Percentiles rank a stretch among this genome's conserved stretches.
These are phyloP conservation scores for Lepidochitona cinerea DNA, from an alignment of 2,888 invertebrate species.

Conservation along the genomic window DNA sequence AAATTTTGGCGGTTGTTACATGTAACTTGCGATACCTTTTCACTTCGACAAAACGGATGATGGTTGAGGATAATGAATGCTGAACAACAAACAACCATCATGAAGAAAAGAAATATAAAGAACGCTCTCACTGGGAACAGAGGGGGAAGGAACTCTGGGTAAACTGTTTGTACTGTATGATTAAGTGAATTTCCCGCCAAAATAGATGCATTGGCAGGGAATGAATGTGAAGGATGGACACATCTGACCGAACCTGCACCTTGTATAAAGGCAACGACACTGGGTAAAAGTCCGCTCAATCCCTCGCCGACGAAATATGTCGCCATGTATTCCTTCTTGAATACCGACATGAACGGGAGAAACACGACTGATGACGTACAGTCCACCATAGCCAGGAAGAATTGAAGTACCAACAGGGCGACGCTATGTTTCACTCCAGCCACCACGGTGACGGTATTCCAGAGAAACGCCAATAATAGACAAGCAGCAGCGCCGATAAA, in stretches of 20 bases:
- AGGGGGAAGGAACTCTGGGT: constrained; percentile 72
- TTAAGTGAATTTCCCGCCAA: constrained; percentile 25
- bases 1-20: neutral
- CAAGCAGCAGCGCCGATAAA: constrained; percentile 67
- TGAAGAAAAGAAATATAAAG: constrained; percentile 77
- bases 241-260: constrained; percentile 76
- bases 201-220: constrained; percentile 10
- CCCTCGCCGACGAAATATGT: constrained; percentile 78
- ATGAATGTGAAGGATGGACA: constrained; percentile 30
- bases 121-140: constrained; percentile 79
- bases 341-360: constrained; percentile 84
- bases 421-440: constrained; percentile 61
- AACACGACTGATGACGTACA: constrained; percentile 90
- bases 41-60: constrained; percentile 45
- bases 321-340: constrained; percentile 80
- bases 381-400: constrained; percentile 82
- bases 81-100: constrained; percentile 78
- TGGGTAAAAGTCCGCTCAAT: constrained; percentile 81
- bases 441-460: constrained; percentile 75
- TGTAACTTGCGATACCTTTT: constrained; percentile 22
- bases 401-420: constrained; percentile 77
- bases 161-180: constrained; percentile 38
- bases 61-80: constrained; percentile 78
- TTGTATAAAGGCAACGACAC: constrained; percentile 84
- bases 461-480: constrained; percentile 70